phyloP scores from a whole-genome alignment of 1,140 invertebrate species.

The Drosophila triauraria region DNA sequence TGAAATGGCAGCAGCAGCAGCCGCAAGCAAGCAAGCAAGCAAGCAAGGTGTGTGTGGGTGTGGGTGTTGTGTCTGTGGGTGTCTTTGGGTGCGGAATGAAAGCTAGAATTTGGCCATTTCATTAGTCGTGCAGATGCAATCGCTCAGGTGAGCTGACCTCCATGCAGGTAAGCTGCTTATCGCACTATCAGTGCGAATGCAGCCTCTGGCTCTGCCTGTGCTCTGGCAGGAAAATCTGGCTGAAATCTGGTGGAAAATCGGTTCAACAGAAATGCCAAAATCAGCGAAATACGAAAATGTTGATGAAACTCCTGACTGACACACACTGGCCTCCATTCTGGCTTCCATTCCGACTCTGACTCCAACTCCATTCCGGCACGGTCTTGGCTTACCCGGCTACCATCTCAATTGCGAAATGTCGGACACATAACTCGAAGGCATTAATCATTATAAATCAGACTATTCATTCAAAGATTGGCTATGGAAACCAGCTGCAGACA shows the following conservation, averaged over 20 bases:
- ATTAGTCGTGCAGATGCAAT: constrained; percentile 49
- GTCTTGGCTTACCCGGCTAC: constrained; percentile 2
- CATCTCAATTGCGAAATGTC: constrained; percentile 57
- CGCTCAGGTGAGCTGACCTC: constrained; percentile 33
- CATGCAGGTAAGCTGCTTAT: constrained; percentile 54
- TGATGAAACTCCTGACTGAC: constrained; percentile 19
- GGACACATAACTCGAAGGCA: constrained; percentile 64
- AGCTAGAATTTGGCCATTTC: constrained; percentile 44
- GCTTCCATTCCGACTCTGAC: too few species aligned
- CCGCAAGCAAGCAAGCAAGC: constrained; percentile 1
- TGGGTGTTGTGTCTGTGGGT: neutral
- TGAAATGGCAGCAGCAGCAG: constrained; percentile 56
- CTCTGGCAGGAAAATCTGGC: neutral
- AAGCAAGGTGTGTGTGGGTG: neutral
- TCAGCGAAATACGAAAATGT: constrained; percentile 27
- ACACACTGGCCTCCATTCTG: too few species aligned
- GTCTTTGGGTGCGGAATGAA: too few species aligned
- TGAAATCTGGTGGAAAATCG: constrained; percentile 1
- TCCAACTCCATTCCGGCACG: neutral
- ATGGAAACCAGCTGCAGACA: constrained; percentile 35
- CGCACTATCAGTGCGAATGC: constrained; percentile 47
- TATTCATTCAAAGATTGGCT: constrained; percentile 71
- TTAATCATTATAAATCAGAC: constrained; percentile 82
- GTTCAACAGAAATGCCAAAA: constrained; percentile 18
- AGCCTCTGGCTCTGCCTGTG: constrained; percentile 6